Evolutionary conservation across 2,797 vertebrate genomes (phyloP).

Genomic region (Remorina albescens): DNA sequence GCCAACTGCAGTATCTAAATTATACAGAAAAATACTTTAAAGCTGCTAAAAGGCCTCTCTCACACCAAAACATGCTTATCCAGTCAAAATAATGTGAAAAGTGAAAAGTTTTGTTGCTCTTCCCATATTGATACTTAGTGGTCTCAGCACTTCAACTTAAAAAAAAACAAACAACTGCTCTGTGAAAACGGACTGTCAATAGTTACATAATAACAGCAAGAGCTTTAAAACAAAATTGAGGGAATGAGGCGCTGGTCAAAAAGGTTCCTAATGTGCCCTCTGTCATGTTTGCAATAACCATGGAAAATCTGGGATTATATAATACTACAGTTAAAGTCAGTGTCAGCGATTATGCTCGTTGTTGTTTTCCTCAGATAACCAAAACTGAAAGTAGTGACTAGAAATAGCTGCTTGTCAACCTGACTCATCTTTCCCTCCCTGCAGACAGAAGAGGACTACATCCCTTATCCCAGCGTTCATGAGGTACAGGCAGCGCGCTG

Average conservation of each 20-base stretch:
- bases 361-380: conserved; percentile 28
- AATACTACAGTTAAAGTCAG: conserved; percentile 15
- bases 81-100: no score
- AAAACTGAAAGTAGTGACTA: conserved; percentile 38
- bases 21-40: no score
- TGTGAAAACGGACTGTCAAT: neutral
- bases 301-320: conserved; percentile 8
- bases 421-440: conserved; percentile 67
- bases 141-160: conserved; percentile 27
- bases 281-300: conserved; percentile 12
- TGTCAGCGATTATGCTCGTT: conserved; percentile 25
- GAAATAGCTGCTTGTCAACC: conserved; percentile 44
- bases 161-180: no score
- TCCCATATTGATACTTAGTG: conserved; percentile 8
- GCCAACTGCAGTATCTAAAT: no score
- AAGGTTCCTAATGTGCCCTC: neutral
- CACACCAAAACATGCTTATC: no score
- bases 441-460: conserved; percentile 98
- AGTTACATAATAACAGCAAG: conserved; percentile 3
- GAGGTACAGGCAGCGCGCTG: conserved; percentile 85
- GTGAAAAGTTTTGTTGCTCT: neutral
- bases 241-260: conserved; percentile 3
- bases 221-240: conserved; percentile 5
- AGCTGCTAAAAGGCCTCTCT: no score
- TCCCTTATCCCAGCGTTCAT: conserved; percentile 97